These are phyloP conservation scores for Crossaster papposus DNA, from an alignment of 53 echinoderm and acorn worm species.

Conservation along the genomic window DNA sequence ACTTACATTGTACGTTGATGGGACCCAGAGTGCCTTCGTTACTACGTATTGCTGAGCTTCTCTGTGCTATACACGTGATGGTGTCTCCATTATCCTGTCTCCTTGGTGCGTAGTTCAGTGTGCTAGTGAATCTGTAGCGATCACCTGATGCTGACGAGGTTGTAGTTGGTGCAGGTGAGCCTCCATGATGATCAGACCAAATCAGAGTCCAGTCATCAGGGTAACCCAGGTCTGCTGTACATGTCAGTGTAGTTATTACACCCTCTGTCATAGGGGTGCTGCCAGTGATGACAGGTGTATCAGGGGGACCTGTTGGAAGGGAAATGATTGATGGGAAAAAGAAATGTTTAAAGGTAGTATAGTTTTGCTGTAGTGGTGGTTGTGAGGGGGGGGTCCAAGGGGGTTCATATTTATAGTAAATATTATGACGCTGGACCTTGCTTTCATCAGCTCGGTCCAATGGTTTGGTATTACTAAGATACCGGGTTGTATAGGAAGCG, in stretches of 20 bases:
- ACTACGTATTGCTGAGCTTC: neutral
- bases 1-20: constrained; percentile 4
- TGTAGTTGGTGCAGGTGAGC: neutral
- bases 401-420: no score
- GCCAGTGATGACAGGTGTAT: constrained; percentile 12
- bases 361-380: no score
- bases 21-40: neutral
- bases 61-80: neutral
- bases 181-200: constrained; percentile 10
- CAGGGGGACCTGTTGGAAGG: constrained; percentile 52
- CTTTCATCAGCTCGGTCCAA: no score
- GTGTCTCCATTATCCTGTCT: constrained; percentile 13
- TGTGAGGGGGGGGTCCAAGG: no score
- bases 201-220: constrained; percentile 9
- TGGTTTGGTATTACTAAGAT: no score
- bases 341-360: no score
- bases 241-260: neutral
- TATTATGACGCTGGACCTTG: no score
- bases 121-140: constrained; percentile 18
- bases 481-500: no score
- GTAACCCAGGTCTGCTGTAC: constrained; percentile 34
- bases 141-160: neutral
- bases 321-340: no score
- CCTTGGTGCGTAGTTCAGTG: neutral
- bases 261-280: neutral